Evolutionary conservation across 2,797 vertebrate genomes (phyloP).

Genomic region (Echiichthys vipera): DNA sequence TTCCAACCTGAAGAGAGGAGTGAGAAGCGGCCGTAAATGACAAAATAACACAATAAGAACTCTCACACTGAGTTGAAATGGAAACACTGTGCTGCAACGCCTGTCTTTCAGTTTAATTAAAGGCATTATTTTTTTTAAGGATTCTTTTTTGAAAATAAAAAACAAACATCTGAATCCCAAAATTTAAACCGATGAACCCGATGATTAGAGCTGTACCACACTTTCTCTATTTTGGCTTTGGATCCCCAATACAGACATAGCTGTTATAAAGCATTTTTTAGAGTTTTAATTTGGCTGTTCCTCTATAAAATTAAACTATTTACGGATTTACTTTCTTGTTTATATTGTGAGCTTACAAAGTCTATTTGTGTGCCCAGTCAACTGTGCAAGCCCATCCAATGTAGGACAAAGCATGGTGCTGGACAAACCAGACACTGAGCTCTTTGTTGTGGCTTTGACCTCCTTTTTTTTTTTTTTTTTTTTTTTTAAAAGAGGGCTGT

Average conservation of each 20-base stretch:
- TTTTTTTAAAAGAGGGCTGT: slow-evolving; percentile 17
- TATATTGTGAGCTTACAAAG: slow-evolving; percentile 66
- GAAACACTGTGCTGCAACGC: too few species aligned
- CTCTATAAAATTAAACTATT: slow-evolving; percentile 50
- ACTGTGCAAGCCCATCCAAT: slow-evolving; percentile 62
- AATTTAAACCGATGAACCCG: too few species aligned
- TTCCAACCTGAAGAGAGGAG: too few species aligned
- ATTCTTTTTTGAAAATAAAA: too few species aligned
- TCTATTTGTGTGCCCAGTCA: slow-evolving; percentile 74
- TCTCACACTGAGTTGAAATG: too few species aligned
- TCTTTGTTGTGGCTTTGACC: slow-evolving; percentile 71
- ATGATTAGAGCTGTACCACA: slow-evolving; percentile 8
- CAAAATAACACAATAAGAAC: too few species aligned
- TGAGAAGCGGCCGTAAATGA: too few species aligned
- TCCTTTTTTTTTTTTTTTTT: slow-evolving; percentile 15
- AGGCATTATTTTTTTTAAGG: too few species aligned
- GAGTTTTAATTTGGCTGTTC: slow-evolving; percentile 31
- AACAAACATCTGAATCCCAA: too few species aligned
- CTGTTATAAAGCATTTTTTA: slow-evolving; percentile 15
- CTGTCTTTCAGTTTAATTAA: too few species aligned
- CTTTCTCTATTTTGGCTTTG: slow-evolving; percentile 13
- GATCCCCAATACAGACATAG: slow-evolving; percentile 5
- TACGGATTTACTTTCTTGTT: slow-evolving; percentile 63
- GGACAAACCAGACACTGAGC: slow-evolving; percentile 68
- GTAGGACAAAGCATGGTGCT: slow-evolving; percentile 63